phyloP scores from a whole-genome alignment of 2,113 vertebrate species.

The zebrafish (Danio rerio) region DNA sequence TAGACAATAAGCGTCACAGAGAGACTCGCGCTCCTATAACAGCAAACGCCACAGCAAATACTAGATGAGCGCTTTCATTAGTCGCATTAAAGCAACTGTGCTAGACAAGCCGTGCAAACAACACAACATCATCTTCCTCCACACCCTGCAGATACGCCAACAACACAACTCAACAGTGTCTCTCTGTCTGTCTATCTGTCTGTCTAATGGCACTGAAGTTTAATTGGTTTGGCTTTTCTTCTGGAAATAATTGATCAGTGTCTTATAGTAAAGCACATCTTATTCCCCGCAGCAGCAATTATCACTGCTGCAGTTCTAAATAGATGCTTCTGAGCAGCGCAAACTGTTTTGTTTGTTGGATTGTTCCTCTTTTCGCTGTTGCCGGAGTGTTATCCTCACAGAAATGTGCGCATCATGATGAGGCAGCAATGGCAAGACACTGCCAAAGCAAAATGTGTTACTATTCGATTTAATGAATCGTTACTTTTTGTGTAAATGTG shows the following conservation, averaged over 20 bases:
- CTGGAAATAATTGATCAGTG: conserved; percentile 7
- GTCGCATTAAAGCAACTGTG: conserved; percentile 59
- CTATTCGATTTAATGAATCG: not conserved
- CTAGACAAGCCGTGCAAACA: conserved; percentile 57
- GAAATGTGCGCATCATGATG: not conserved
- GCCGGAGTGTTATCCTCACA: not conserved
- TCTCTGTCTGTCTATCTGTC: not conserved
- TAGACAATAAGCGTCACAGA: conserved; percentile 1
- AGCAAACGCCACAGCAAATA: conserved; percentile 49
- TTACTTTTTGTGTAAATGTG: too few species aligned
- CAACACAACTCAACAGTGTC: not conserved
- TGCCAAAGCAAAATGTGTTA: conserved; percentile 1
- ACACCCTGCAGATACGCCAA: not conserved
- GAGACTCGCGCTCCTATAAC: not conserved
- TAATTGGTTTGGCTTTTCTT: not conserved
- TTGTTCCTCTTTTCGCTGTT: not conserved
- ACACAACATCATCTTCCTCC: conserved; percentile 13
- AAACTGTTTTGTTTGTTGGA: not conserved
- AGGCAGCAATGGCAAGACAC: not conserved
- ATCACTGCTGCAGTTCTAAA: not conserved
- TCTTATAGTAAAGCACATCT: conserved; percentile 6
- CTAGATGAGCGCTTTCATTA: conserved; percentile 59
- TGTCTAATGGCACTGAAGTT: not conserved
- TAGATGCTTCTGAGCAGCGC: not conserved
- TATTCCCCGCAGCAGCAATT: not conserved